Percentiles rank a stretch among this genome's conserved stretches.
phyloP scores from a whole-genome alignment of 2,797 vertebrate genomes.

The Cetoscarus ocellatus region DNA sequence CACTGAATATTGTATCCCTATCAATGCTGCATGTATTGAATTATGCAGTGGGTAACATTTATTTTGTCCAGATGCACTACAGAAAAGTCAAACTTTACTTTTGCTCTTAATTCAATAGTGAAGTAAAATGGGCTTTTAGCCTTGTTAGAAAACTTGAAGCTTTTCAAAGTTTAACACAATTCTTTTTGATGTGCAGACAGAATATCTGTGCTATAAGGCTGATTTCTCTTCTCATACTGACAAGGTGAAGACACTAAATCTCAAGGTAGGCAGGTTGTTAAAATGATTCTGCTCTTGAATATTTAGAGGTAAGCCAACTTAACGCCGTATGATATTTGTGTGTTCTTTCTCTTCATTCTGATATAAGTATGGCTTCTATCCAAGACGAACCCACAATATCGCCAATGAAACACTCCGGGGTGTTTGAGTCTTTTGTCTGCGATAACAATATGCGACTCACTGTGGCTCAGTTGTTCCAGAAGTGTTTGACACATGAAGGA shows the following conservation, averaged over 20 bases:
- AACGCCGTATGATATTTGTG: not conserved
- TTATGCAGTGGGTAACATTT: too few relatives aligned
- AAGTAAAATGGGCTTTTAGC: not conserved
- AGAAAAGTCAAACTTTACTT: conserved; percentile 3
- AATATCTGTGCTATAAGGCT: conserved; percentile 13
- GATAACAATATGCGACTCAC: conserved; percentile 61
- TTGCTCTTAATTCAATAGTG: not conserved
- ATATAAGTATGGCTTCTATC: not conserved
- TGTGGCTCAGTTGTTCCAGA: conserved; percentile 50
- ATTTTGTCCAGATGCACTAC: not conserved
- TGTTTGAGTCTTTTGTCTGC: conserved; percentile 8
- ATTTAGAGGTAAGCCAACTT: conserved; percentile 33
- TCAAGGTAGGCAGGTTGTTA: conserved; percentile 25
- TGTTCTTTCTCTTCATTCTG: not conserved
- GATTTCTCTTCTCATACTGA: conserved; percentile 25
- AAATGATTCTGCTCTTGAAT: conserved; percentile 29
- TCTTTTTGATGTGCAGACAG: not conserved
- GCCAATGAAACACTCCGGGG: conserved; percentile 11
- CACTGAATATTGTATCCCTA: too few relatives aligned
- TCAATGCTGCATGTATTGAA: too few relatives aligned
- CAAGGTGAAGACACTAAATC: conserved; percentile 20
- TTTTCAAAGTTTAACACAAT: conserved; percentile 15
- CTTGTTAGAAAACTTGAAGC: not conserved
- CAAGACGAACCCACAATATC: not conserved
- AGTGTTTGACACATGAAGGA: conserved; percentile 50